phyloP scores from a whole-genome alignment of 2,888 invertebrate species.

The Sphinx pinastri region DNA sequence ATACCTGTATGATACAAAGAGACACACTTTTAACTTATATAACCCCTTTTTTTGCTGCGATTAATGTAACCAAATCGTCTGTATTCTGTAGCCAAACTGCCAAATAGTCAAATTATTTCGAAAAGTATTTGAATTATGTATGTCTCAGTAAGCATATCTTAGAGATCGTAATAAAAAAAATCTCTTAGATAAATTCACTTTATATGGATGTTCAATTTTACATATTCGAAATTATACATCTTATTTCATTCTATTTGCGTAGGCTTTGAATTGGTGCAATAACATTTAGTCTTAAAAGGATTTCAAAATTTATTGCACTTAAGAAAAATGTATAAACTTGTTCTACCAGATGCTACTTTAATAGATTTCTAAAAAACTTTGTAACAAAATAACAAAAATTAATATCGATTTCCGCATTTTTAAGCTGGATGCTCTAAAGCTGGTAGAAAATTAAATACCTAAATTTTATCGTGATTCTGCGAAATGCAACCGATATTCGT shows the following conservation, averaged over 20 bases:
- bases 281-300: slow-evolving; percentile 11
- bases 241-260: background rate
- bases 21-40: too few relatives aligned
- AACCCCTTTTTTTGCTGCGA: too few relatives aligned
- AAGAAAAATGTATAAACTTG: background rate
- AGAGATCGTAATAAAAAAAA: background rate
- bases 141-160: background rate
- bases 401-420: slow-evolving; percentile 16
- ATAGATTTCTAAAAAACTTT: background rate
- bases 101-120: background rate
- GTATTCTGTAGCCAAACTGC: background rate
- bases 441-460: background rate
- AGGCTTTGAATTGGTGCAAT: slow-evolving; percentile 12
- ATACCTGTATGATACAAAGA: too few relatives aligned
- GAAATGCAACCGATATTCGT: too few relatives aligned
- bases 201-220: background rate
- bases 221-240: background rate
- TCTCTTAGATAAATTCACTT: background rate
- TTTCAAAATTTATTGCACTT: background rate
- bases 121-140: background rate
- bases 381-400: background rate
- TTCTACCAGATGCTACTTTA: background rate
- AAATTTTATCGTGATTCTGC: background rate
- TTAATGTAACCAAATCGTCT: too few relatives aligned
- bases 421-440: slow-evolving; percentile 4